These are phyloP conservation scores for Caenorhabditis sp. DNA, from an alignment of 2,888 invertebrate genomes.

Conservation along the genomic window DNA sequence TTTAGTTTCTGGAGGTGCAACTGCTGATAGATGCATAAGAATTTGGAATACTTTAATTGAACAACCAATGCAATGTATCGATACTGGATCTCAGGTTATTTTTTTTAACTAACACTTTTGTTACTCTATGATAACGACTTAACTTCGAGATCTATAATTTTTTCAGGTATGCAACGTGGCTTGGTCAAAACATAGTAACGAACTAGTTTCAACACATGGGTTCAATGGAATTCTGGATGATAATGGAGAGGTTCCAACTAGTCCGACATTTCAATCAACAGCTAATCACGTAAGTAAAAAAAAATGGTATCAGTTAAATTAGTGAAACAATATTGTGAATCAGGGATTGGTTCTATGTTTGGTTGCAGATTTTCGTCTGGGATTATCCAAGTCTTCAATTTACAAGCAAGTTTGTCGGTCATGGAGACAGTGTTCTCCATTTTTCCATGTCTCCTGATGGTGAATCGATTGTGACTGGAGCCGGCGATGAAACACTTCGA, in stretches of 20 bases:
- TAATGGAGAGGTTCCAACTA: background rate
- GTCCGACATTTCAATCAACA: background rate
- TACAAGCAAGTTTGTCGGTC: conserved; percentile 95
- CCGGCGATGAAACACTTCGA: conserved; percentile 94
- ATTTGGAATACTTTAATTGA: conserved; percentile 99
- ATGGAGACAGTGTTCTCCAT: conserved; percentile 93
- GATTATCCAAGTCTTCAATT: conserved; percentile 96
- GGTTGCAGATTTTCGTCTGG: conserved; percentile 90
- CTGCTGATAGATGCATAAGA: conserved; percentile 79
- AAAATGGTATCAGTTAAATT: background rate
- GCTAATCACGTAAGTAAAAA: background rate
- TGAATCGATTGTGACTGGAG: conserved; percentile 97
- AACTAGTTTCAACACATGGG: conserved; percentile 94
- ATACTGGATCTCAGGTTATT: conserved; percentile 94
- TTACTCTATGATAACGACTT: too few relatives aligned
- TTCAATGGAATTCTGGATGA: conserved; percentile 94
- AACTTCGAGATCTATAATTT: too few relatives aligned
- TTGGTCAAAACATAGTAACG: conserved; percentile 98
- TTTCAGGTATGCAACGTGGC: conserved; percentile 88
- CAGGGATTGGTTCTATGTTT: too few relatives aligned
- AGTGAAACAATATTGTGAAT: background rate
- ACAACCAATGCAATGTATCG: conserved; percentile 96
- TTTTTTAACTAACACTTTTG: too few relatives aligned
- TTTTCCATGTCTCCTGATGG: conserved; percentile 96
- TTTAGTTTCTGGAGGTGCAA: conserved; percentile 97